phyloP scores from a whole-genome alignment of 2,113 vertebrate genomes.

The Neogobius melanostomus region DNA sequence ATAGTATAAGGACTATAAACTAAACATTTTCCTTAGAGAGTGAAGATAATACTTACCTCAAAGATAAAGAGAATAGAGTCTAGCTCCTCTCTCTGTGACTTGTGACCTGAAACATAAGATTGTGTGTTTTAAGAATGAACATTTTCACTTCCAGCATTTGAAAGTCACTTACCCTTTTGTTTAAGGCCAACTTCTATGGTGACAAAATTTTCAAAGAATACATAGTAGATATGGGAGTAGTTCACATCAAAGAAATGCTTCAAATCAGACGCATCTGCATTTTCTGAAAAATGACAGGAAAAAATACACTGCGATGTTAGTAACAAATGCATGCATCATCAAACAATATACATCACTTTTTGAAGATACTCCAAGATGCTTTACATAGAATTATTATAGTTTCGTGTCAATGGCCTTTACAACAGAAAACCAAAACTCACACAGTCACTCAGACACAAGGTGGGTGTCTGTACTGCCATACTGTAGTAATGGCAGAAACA shows the following conservation, averaged over 20 bases:
- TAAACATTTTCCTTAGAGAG: background rate
- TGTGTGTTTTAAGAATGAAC: background rate
- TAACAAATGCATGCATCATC: too few species aligned
- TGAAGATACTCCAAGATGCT: background rate
- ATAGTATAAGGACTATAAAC: background rate
- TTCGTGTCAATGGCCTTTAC: too few species aligned
- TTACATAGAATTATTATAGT: background rate
- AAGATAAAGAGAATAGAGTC: slow-evolving; percentile 99
- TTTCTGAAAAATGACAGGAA: slow-evolving; percentile 78
- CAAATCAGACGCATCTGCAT: slow-evolving; percentile 91
- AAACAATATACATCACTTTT: background rate
- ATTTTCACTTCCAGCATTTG: background rate
- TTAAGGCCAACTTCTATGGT: slow-evolving; percentile 96
- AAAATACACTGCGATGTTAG: background rate
- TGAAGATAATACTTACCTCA: slow-evolving; percentile 81
- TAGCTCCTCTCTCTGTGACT: slow-evolving; percentile 97
- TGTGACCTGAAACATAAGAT: slow-evolving; percentile 85
- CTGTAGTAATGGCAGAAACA: too few species aligned
- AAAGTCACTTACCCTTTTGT: slow-evolving; percentile 88
- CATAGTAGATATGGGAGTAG: slow-evolving; percentile 98
- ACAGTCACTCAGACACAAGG: too few species aligned
- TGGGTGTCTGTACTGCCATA: too few species aligned
- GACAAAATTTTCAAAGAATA: slow-evolving; percentile 99
- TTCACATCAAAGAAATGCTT: slow-evolving; percentile 96
- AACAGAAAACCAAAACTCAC: too few species aligned